Base-by-base conservation (phyloP, 2,797 vertebrate species). In the Leptatherina wallacei region DNA sequence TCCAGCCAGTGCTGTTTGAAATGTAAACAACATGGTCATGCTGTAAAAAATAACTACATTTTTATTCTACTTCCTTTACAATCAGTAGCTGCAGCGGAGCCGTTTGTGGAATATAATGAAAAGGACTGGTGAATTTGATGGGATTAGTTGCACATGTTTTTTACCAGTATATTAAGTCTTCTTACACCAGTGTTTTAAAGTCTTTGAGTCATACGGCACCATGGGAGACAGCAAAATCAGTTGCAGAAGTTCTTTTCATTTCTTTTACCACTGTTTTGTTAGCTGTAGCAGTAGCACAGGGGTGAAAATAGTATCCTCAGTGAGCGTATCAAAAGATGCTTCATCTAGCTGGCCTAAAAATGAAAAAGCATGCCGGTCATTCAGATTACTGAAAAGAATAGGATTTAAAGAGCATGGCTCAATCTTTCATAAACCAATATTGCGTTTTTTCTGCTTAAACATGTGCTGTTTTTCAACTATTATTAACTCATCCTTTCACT, bases 91-190 rank as follows among this genome's bases (percentile, higher is more conserved):
- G 10, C 42, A 67, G 24, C 36, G 38, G 1, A 35, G 32, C 14
- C 10, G 32, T 65, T 69, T 69, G 69, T 60, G 57, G 61, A 58
- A 58, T 24, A 66, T 54, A 35, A 49, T 30, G 16, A 65, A 35
- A 49, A 74, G 1, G n/a, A 49, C 2, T 47, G 49, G 58, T 24
- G 49, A 57, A 66, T 65, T 59, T 6, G 29, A 8, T 44, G 32
- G 57, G 62, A 67, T 61, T 51, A 42, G n/a, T 47, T 60, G 44
- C 40, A 52, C 33, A 61, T 84, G 63, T 69, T 85, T 75, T 44
- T 57, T 11, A 72, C 59, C 36, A 72, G 63, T 62, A 29, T 27
- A 61, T 56, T 61, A 60, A 67, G 62, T 64, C 24, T 40, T 42
- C n/a, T 61, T 57, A 40, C 36, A 66, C 47, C 60, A 65, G 55